Percentiles rank a stretch among this genome's conserved stretches.
These are phyloP conservation scores for Copsychus sechellarum DNA, from an alignment of 2,113 vertebrate species.

Conservation along the genomic window DNA sequence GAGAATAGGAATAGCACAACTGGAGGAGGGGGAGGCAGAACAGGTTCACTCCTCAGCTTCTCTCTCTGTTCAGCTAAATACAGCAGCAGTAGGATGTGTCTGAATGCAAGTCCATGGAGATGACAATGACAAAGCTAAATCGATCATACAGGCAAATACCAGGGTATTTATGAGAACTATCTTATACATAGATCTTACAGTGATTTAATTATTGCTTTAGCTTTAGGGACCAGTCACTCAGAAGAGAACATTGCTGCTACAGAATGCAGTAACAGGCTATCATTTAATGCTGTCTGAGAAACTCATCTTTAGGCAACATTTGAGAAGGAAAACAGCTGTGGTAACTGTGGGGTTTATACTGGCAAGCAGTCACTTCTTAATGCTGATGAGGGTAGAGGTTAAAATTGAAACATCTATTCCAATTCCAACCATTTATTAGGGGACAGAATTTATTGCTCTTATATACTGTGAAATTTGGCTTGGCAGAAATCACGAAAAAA, in stretches of 20 bases:
- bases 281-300: background rate
- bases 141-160: background rate
- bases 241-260: background rate
- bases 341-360: background rate
- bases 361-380: constrained; percentile 18
- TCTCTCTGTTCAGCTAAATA: background rate
- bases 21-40: background rate
- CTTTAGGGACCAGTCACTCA: background rate
- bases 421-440: background rate
- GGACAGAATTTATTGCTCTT: background rate
- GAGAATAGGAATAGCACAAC: background rate
- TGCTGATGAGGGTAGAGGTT: background rate
- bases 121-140: background rate
- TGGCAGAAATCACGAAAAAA: background rate
- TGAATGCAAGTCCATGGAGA: background rate
- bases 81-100: background rate
- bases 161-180: background rate
- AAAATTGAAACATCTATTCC: background rate
- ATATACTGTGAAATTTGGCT: background rate
- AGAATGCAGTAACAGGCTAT: background rate
- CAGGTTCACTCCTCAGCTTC: background rate
- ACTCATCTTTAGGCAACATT: background rate
- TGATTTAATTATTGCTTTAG: background rate
- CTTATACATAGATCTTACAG: background rate
- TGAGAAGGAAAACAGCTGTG: constrained; percentile 20